Evolutionary conservation across 23 tunicate species (phyloP), one percentile per base, ranked within the genome.

Genomic region (Phallusia fumigata): DNA sequence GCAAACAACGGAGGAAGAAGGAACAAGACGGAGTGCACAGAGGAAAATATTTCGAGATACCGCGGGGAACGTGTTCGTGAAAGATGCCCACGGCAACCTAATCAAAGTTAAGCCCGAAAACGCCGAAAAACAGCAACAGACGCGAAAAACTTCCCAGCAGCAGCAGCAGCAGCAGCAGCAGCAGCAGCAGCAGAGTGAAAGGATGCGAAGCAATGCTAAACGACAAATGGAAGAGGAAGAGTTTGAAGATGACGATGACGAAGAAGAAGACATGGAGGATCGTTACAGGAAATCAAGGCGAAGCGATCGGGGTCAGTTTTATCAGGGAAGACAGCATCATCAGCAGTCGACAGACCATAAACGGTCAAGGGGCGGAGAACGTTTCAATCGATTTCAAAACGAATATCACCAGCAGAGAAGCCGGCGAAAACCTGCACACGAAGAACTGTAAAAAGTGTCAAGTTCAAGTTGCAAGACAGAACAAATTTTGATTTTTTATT

Each of bases 61-160:
- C 0, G 78, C 79, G 10, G 94, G 94, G 33, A 84, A 84, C 77
- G 78, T 89, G 34, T 89, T 85, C 74, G 79, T 89, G 78, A 89
- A 89, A 44, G 94, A 89, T 64, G 53, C 52, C 16, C 88, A 84
- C 30, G 94, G 94, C 30, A 89, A 89, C 75, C 73, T 89, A 22
- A 84, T 89, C 69, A 80, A 80, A 36, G 82, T 89, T 18, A 75
- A 84, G 32, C 19, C 33, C 33, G 47, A 47, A 21, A 30, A 52
- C 11, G 78, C 79, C 30, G 84, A 79, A 18, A 83, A 79, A 77
- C 53, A 36, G 8, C 78, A 74, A 30, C 28, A 40, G 10, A 5
- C 5, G 47, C 47, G 47, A 40, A 5, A 40, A 40, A 10, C 47
- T 5, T 10, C 5, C 5, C 5, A 40, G 32, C 11, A 6, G 8